Evolutionary conservation across 37 sponge, comb jelly and placozoan species (phyloP).

Genomic region (Ephydatia muelleri): DNA sequence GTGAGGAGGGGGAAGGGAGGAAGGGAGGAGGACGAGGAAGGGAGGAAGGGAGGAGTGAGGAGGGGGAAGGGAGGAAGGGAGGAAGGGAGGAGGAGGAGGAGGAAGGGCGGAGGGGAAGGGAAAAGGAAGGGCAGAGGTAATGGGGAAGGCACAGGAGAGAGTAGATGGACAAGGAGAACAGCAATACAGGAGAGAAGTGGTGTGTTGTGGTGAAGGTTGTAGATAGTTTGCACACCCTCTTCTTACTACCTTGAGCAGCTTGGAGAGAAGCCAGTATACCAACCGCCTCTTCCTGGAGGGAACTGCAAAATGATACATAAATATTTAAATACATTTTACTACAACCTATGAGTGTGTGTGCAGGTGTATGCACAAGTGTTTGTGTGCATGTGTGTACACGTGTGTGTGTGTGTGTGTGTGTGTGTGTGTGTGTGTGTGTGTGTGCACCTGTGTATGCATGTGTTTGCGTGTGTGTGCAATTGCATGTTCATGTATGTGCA

Average conservation of each 20-base stretch:
- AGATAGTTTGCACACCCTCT: no score
- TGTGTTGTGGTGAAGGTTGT: no score
- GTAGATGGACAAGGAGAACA: neutral
- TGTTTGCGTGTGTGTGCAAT: no score
- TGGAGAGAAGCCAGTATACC: slow-evolving; percentile 13
- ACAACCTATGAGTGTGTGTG: no score
- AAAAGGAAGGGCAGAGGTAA: neutral
- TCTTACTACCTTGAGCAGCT: slow-evolving; percentile 18
- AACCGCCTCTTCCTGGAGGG: slow-evolving; percentile 18
- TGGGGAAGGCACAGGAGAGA: no score
- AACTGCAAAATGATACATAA: neutral
- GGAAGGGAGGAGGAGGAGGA: no score
- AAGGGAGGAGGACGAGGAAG: no score
- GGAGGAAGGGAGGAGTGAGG: neutral
- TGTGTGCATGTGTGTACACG: no score
- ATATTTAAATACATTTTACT: neutral
- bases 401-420: no score
- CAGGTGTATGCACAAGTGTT: no score
- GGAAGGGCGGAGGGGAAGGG: neutral
- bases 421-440: neutral
- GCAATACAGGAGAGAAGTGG: no score
- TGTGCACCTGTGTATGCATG: neutral
- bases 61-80: neutral
- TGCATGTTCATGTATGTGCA: no score
- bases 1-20: neutral